Conservation (phyloP, 2,797 vertebrate genomes). For the Parambassis ranga region DNA sequence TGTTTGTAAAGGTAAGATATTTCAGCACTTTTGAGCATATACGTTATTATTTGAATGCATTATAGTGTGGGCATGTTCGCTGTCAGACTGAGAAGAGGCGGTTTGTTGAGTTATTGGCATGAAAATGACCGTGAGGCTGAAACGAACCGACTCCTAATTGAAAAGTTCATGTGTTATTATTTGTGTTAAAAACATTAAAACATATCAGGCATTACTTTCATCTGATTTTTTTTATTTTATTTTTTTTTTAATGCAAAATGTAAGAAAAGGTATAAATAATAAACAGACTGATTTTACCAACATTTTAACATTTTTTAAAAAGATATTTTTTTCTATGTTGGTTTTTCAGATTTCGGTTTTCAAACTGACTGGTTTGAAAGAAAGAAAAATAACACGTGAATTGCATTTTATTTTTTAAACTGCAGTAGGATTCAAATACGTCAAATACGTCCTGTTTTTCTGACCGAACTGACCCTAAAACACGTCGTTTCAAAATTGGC, state of each 20-base stretch:
- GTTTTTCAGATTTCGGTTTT: too few relatives aligned
- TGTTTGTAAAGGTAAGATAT: conserved; percentile 79
- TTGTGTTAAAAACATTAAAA: conserved; percentile 79
- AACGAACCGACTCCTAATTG: conserved; percentile 41
- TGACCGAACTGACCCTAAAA: too few relatives aligned
- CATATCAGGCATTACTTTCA: conserved; percentile 73
- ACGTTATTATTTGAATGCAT: conserved; percentile 51
- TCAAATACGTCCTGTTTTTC: too few relatives aligned
- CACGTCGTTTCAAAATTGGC: neutral
- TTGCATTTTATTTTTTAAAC: too few relatives aligned
- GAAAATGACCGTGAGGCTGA: conserved; percentile 40
- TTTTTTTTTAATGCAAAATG: neutral
- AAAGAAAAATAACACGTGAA: too few relatives aligned
- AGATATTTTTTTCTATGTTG: too few relatives aligned
- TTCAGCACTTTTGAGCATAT: conserved; percentile 80
- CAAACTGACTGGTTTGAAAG: too few relatives aligned
- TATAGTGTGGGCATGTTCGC: conserved; percentile 47
- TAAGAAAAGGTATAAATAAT: neutral
- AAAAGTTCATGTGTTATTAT: conserved; percentile 72
- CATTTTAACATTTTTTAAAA: too few relatives aligned
- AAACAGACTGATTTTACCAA: neutral
- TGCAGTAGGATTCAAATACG: too few relatives aligned
- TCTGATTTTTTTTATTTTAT: conserved; percentile 56
- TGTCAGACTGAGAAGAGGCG: conserved; percentile 40
- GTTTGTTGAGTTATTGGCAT: conserved; percentile 53